phyloP scores from a whole-genome alignment of 2,888 invertebrate species.

The Drosophila cognata region DNA sequence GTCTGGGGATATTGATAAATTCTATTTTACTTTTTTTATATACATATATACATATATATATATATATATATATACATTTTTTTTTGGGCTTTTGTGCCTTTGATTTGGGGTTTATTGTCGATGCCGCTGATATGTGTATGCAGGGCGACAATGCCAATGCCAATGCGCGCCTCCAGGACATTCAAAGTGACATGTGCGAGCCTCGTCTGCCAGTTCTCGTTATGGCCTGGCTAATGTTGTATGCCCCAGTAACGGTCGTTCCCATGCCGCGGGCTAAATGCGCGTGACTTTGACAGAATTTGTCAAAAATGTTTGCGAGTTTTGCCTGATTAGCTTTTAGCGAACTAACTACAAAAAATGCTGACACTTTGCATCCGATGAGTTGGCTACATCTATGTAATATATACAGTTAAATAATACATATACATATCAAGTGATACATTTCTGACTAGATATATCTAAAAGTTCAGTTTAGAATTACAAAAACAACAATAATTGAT shows the following conservation, averaged over 20 bases:
- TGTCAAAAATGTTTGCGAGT: constrained; percentile 52
- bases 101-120: constrained; percentile 73
- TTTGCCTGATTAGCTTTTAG: constrained; percentile 65
- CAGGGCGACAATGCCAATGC: constrained; percentile 59
- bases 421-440: not conserved
- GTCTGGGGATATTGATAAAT: constrained; percentile 46
- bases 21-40: constrained; percentile 21
- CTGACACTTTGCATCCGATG: not conserved
- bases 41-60: not conserved
- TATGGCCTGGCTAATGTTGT: constrained; percentile 47
- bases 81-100: constrained; percentile 38
- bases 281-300: constrained; percentile 66
- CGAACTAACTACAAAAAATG: not conserved
- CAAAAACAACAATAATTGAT: not conserved
- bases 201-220: constrained; percentile 22
- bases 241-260: constrained; percentile 34
- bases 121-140: constrained; percentile 36
- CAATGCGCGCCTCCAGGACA: constrained; percentile 65
- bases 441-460: not conserved
- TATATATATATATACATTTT: not conserved
- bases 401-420: not conserved
- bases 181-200: constrained; percentile 63
- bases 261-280: constrained; percentile 46
- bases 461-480: not conserved
- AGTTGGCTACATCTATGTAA: not conserved